Evolutionary conservation across 2,797 vertebrate species (phyloP).

Genomic region (Sorex maritimensis): DNA sequence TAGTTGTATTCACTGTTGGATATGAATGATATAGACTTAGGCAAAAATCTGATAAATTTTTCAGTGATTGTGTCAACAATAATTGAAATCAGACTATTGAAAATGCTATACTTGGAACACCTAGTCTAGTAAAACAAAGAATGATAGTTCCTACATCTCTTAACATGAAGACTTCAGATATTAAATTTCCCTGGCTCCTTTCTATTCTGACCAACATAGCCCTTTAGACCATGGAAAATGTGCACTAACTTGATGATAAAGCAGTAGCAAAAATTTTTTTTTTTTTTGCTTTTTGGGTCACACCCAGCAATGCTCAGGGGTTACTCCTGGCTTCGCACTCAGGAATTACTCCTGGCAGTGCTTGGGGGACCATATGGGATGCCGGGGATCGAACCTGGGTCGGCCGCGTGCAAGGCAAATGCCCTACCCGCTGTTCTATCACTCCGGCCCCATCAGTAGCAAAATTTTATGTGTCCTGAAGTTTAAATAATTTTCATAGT

Average conservation of each 20-base stretch:
- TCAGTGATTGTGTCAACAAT: constrained; percentile 50
- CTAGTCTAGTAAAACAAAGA: constrained; percentile 18
- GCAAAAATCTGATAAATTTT: constrained; percentile 67
- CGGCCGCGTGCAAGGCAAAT: too few relatives aligned
- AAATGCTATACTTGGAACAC: constrained; percentile 24
- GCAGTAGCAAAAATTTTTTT: too few relatives aligned
- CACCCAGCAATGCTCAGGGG: too few relatives aligned
- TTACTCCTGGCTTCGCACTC: too few relatives aligned
- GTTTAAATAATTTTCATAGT: constrained; percentile 7
- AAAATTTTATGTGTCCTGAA: constrained; percentile 25
- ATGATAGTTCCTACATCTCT: constrained; percentile 53
- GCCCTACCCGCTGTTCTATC: too few relatives aligned
- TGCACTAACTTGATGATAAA: not conserved
- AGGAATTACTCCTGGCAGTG: too few relatives aligned
- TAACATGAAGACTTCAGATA: not conserved
- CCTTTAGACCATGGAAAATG: not conserved
- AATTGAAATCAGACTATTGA: constrained; percentile 57
- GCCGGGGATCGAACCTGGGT: too few relatives aligned
- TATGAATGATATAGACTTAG: constrained; percentile 52
- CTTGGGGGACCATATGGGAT: too few relatives aligned
- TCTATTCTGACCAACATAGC: constrained; percentile 21
- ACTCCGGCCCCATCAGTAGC: not conserved
- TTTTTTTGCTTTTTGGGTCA: too few relatives aligned
- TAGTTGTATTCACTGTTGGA: not conserved
- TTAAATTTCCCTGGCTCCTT: not conserved